Evolutionary conservation across 2,888 invertebrate species (phyloP).

Genomic region (Platynereis dumerilii): DNA sequence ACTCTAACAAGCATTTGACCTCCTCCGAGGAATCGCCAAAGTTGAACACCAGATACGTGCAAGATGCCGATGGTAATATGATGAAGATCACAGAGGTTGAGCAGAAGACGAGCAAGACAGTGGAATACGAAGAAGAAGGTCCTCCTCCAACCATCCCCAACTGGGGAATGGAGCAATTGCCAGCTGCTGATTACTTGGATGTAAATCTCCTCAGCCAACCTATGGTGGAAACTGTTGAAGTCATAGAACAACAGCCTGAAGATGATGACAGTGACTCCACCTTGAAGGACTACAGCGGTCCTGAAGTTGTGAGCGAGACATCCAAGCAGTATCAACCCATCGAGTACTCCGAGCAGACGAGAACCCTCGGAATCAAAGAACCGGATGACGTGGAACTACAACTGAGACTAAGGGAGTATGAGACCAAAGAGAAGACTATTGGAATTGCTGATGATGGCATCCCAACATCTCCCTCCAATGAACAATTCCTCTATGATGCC

Average conservation of each 20-base stretch:
- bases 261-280: neutral
- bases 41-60: slow-evolving; percentile 14
- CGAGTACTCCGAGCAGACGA: slow-evolving; percentile 17
- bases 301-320: slow-evolving; percentile 16
- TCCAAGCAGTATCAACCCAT: slow-evolving; percentile 8
- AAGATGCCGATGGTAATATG: slow-evolving; percentile 29
- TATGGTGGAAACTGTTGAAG: neutral
- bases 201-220: neutral
- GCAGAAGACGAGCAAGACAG: slow-evolving; percentile 25
- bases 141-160: neutral
- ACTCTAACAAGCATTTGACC: slow-evolving; percentile 7
- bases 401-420: neutral
- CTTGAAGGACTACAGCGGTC: neutral
- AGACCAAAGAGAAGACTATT: neutral
- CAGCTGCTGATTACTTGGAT: neutral
- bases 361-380: slow-evolving; percentile 3
- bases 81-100: slow-evolving; percentile 28
- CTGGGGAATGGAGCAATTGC: neutral
- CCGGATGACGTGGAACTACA: neutral
- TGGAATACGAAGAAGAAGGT: slow-evolving; percentile 19
- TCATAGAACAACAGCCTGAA: neutral
- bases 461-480: neutral
- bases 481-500: slow-evolving; percentile 13
- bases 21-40: slow-evolving; percentile 19
- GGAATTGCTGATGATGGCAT: slow-evolving; percentile 2